Evolutionary conservation across 2,113 vertebrate genomes (phyloP).

Genomic region (Oreochromis tanganicae): DNA sequence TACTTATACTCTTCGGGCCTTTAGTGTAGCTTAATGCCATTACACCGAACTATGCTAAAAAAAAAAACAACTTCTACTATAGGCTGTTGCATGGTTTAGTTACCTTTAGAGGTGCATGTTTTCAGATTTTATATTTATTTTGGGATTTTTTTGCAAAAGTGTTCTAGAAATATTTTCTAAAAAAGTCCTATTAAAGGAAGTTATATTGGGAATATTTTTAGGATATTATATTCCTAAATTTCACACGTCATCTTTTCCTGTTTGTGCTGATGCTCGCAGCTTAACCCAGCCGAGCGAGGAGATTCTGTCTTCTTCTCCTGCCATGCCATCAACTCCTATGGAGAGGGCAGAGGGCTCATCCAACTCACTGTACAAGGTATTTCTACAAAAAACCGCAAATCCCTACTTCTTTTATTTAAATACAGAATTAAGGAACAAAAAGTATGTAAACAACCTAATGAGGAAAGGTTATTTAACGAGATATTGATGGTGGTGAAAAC

Average conservation of each 20-base stretch:
- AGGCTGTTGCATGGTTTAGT: neutral
- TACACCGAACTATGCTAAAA: neutral
- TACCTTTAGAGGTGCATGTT: neutral
- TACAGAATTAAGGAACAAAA: accelerated
- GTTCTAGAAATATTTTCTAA: neutral
- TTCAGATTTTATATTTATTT: neutral
- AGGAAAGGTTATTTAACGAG: neutral
- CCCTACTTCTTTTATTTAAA: neutral
- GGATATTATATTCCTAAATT: neutral
- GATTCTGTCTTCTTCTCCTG: constrained; percentile 99
- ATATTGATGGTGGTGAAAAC: neutral
- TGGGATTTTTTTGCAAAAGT: neutral
- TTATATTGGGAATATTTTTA: neutral
- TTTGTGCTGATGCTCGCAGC: constrained; percentile 62
- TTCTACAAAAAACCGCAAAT: neutral
- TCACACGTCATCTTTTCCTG: neutral
- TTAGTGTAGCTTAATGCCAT: neutral
- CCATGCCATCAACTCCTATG: constrained; percentile 97
- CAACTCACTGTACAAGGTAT: constrained; percentile 97
- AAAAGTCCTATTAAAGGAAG: neutral
- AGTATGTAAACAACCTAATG: neutral
- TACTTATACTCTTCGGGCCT: neutral
- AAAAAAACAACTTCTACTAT: neutral
- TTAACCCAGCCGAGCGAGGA: constrained; percentile 93
- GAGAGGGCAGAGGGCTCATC: constrained; percentile 95